Evolutionary conservation across 2,113 vertebrate species (phyloP).

Genomic region (Charina bottae): DNA sequence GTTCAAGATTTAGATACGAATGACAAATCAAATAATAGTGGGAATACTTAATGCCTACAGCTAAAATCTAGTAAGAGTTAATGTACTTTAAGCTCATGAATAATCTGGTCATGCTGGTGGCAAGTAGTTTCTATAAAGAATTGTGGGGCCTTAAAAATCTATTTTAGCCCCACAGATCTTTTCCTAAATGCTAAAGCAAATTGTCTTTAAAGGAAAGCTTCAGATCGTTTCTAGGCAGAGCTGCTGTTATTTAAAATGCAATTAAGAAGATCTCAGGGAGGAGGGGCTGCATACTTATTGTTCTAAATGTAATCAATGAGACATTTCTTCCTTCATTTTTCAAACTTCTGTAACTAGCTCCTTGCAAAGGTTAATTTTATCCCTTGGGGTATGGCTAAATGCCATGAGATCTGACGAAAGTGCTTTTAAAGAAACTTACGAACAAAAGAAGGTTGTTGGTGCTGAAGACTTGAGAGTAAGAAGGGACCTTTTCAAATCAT

Average conservation of each 20-base stretch:
- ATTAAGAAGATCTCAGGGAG: slow-evolving; percentile 34
- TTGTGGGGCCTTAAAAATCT: not conserved
- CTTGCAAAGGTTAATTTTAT: slow-evolving; percentile 2
- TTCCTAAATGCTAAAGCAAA: not conserved
- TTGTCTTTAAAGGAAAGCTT: not conserved
- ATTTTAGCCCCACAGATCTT: not conserved
- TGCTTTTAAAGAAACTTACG: not conserved
- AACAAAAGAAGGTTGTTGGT: not conserved
- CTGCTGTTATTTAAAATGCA: not conserved
- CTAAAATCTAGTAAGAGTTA: not conserved
- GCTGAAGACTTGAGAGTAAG: not conserved
- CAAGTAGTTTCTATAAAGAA: not conserved
- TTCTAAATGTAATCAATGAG: not conserved
- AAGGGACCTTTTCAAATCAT: not conserved
- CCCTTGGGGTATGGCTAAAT: not conserved
- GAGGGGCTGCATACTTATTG: not conserved
- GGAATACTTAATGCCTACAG: not conserved
- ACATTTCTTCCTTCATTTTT: not conserved
- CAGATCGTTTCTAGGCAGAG: not conserved
- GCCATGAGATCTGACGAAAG: not conserved
- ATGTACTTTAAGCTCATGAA: not conserved
- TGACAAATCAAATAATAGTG: not conserved
- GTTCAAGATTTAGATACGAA: not conserved
- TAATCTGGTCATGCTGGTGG: not conserved
- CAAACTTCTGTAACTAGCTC: slow-evolving; percentile 5